phyloP scores from a whole-genome alignment of 2,888 invertebrate genomes.

The Junonia oenone region DNA sequence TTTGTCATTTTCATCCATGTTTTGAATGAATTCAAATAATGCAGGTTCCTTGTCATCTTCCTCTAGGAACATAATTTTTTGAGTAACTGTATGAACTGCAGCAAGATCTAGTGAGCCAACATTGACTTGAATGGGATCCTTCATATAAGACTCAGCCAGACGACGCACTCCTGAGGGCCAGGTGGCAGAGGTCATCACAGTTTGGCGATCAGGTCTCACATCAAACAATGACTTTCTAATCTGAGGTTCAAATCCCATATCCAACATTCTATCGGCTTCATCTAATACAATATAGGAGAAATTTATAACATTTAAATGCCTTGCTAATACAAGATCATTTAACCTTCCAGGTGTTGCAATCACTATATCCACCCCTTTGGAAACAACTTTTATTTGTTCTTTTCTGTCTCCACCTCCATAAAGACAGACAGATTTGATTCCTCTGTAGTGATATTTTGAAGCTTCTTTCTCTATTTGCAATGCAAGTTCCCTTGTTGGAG shows the following conservation, averaged over 20 bases:
- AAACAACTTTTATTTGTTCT: constrained; percentile 86
- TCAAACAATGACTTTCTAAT: constrained; percentile 90
- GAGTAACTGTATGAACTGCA: constrained; percentile 92
- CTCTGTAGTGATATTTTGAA: constrained; percentile 91
- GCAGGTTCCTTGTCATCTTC: constrained; percentile 84
- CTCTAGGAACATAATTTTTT: constrained; percentile 86
- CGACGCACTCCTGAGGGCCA: constrained; percentile 94
- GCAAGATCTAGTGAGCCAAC: constrained; percentile 93
- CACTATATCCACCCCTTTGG: constrained; percentile 93
- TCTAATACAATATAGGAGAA: constrained; percentile 95
- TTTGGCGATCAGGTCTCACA: constrained; percentile 93
- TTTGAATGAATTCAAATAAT: constrained; percentile 84
- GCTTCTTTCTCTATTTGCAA: constrained; percentile 95
- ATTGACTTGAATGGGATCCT: constrained; percentile 92
- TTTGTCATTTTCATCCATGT: constrained; percentile 88
- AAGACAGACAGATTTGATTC: constrained; percentile 93
- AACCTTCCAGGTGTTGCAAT: constrained; percentile 97
- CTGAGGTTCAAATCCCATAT: constrained; percentile 93
- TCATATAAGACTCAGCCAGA: constrained; percentile 92
- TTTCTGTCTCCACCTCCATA: constrained; percentile 93
- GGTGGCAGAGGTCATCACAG: constrained; percentile 98
- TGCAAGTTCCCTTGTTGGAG: constrained; percentile 95
- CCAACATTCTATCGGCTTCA: constrained; percentile 94
- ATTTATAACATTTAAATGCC: constrained; percentile 85
- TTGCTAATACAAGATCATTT: constrained; percentile 90